A percentile compares a stretch with the other conserved stretches of the same genome.
Conservation (phyloP, 2,797 vertebrate species). For the Sphenodon punctatus region DNA sequence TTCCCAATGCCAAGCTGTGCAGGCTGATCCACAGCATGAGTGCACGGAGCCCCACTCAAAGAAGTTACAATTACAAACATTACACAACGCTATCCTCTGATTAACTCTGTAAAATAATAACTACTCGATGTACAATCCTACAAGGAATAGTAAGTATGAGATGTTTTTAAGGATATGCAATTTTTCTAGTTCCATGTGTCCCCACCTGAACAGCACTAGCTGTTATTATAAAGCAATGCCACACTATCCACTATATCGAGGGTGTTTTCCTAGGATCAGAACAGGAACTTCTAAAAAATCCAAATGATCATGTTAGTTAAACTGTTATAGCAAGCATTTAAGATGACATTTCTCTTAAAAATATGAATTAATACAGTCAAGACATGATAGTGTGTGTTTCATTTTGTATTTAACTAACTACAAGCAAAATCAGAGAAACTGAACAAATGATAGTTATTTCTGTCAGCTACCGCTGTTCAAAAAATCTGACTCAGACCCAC, state of each 20-base stretch:
- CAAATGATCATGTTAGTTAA: too few species aligned
- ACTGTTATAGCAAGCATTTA: too few species aligned
- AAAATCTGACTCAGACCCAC: background rate
- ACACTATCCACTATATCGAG: background rate
- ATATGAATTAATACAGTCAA: background rate
- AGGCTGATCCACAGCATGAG: too few species aligned
- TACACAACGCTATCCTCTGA: background rate
- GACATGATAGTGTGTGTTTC: background rate
- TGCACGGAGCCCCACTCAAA: too few species aligned
- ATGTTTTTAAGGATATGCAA: background rate
- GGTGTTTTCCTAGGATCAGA: background rate
- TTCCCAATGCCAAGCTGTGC: too few species aligned
- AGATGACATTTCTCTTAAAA: too few species aligned
- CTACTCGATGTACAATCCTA: background rate
- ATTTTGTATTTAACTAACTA: background rate
- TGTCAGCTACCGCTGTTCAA: too few species aligned
- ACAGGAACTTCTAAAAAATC: too few species aligned
- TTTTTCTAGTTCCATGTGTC: background rate
- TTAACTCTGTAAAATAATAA: background rate
- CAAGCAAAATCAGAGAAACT: background rate
- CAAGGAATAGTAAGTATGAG: background rate
- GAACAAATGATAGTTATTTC: background rate
- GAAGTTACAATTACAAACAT: background rate
- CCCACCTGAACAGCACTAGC: background rate
- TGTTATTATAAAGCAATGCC: background rate